phyloP scores from a whole-genome alignment of 2,113 vertebrate species.

The Megaptera novaeangliae region DNA sequence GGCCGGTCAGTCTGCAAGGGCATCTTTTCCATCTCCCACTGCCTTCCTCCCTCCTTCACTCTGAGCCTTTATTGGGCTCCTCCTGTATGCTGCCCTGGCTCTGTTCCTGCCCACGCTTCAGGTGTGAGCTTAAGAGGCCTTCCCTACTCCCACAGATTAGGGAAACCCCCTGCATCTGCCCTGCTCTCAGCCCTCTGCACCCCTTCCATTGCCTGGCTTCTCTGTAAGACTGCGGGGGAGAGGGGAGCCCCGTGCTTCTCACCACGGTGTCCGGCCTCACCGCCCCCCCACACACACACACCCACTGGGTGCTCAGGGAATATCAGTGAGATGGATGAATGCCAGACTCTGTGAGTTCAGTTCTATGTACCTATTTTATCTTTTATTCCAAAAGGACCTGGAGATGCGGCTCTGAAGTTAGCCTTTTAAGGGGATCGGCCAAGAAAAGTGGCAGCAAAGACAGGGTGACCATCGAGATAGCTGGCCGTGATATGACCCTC shows the following conservation, averaged over 20 bases:
- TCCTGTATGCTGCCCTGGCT: neutral
- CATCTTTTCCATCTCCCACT: no score
- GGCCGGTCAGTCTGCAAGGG: neutral
- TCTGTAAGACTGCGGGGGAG: neutral
- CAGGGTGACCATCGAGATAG: fast-evolving
- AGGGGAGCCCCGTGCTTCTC: neutral
- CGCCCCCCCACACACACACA: no score
- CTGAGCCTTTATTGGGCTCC: neutral
- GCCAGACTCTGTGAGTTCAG: neutral
- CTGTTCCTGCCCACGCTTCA: neutral
- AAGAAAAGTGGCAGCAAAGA: neutral
- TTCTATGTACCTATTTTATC: neutral
- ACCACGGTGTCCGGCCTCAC: neutral
- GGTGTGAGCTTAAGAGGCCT: neutral
- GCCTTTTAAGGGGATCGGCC: neutral
- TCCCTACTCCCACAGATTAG: neutral
- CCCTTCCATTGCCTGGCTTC: neutral
- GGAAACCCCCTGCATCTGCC: neutral
- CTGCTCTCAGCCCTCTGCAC: neutral
- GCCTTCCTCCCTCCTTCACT: neutral
- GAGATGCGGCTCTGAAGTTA: neutral
- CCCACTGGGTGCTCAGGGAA: neutral
- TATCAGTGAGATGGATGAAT: neutral
- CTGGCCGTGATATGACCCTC: neutral
- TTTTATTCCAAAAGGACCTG: neutral